These are phyloP conservation scores for Glareola pratincola DNA, from an alignment of 2,113 vertebrate genomes.

Conservation along the genomic window DNA sequence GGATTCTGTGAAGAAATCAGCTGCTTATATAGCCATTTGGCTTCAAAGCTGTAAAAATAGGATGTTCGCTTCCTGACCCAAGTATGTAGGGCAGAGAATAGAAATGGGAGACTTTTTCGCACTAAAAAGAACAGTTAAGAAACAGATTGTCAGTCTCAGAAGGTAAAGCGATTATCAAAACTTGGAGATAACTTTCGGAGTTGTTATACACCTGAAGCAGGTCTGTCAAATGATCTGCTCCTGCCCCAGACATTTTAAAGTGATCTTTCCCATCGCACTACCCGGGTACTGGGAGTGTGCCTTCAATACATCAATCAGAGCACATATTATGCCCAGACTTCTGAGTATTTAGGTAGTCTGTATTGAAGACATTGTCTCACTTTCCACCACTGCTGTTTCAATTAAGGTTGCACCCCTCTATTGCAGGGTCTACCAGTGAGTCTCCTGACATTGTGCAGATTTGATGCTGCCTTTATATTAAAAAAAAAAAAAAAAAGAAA, in stretches of 20 bases:
- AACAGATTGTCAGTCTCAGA: slow-evolving; percentile 12
- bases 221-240: slow-evolving; percentile 13
- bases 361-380: background rate
- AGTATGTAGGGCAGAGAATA: slow-evolving; percentile 63
- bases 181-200: slow-evolving; percentile 51
- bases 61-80: slow-evolving; percentile 59
- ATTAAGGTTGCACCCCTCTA: background rate
- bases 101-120: slow-evolving; percentile 54
- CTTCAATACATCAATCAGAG: slow-evolving; percentile 14
- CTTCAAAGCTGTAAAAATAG: slow-evolving; percentile 69
- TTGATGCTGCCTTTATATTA: background rate
- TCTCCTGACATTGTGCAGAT: background rate
- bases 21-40: slow-evolving; percentile 45
- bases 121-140: slow-evolving; percentile 50
- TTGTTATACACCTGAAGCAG: background rate
- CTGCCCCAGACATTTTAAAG: slow-evolving; percentile 37
- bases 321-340: background rate
- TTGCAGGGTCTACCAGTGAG: background rate
- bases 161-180: slow-evolving; percentile 50
- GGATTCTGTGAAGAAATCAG: slow-evolving; percentile 61
- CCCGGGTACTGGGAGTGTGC: background rate
- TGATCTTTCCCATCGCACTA: slow-evolving; percentile 12
- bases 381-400: background rate
- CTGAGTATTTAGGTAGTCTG: background rate
- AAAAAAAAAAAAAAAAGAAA: background rate